phyloP scores from a whole-genome alignment of 2,113 vertebrate genomes.

The Laticauda colubrina region DNA sequence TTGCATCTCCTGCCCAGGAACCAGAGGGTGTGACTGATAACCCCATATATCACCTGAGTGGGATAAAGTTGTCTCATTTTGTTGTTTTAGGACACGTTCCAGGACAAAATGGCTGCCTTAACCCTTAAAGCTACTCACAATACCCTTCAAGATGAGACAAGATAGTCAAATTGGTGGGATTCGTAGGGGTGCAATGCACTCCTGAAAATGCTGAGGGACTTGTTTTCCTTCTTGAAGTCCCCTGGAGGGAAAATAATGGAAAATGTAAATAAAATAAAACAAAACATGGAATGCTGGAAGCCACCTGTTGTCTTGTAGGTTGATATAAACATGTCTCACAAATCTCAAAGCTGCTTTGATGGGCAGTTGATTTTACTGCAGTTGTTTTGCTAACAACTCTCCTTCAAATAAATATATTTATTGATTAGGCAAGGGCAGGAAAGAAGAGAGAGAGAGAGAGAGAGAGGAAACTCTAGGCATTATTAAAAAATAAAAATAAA shows the following conservation, averaged over 20 bases:
- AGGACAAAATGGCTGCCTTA: background rate
- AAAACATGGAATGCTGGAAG: background rate
- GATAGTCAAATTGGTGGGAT: background rate
- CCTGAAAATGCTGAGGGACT: background rate
- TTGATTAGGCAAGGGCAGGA: conserved; percentile 63
- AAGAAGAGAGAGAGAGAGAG: conserved; percentile 22
- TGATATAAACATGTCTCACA: background rate
- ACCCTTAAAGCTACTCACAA: background rate
- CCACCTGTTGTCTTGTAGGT: background rate
- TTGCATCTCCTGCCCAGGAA: too few relatives aligned
- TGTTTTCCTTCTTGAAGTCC: background rate
- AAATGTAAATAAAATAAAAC: background rate
- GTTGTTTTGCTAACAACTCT: conserved; percentile 8
- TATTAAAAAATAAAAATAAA: conserved; percentile 43
- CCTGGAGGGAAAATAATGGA: background rate
- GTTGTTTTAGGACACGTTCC: background rate
- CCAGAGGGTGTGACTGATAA: too few relatives aligned
- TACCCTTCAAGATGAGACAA: background rate
- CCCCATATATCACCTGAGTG: background rate
- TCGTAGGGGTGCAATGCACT: background rate
- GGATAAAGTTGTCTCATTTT: background rate
- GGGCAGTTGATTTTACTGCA: background rate
- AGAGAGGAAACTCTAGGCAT: conserved; percentile 53
- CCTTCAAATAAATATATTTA: conserved; percentile 55
- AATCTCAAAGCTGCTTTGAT: background rate